Base-by-base conservation (phyloP, 2,888 invertebrate genomes). In the Schrankia costaestrigalis region DNA sequence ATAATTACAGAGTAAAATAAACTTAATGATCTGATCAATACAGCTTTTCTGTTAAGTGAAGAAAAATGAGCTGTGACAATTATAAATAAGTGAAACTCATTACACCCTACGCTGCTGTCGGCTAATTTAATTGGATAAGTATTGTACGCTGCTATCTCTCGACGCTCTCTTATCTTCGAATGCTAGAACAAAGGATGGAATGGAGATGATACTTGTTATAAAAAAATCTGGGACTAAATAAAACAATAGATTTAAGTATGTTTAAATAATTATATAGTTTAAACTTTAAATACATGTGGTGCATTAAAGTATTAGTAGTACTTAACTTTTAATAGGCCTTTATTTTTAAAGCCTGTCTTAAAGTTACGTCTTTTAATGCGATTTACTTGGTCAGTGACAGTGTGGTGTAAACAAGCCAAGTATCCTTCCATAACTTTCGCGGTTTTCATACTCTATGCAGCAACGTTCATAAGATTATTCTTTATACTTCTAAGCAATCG, bases 121-220 rank as follows among this genome's bases (percentile, higher is more conserved):
- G 73, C 67, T 71, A 69, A 74, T 75, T 80, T 81, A 82, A 82
- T 82, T 81, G 80, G 81, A 70, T 75, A 81, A 74, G 75, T 81
- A 78, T 77, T 78, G 77, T 76, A 69, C 73, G 56, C 46, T 51
- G 63, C 63, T 81, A 80, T 81, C 78, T 73, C 51, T 48, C 63
- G 62, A 66, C 69, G 73, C 71, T 63, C 62, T 69, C 74, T 81
- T 80, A 81, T 81, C 56, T 56, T 73, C 52, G 25, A 46, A 51
- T 58, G 53, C 55, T 41, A 43, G 67, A 59, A 76, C 56, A 71
- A 18, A 30, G 40, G 36, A 30, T 31, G 35, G 32, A 0, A 21
- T 64, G 45, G 71, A 71, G 60, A 30, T 11, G 11, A 28, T 10
- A 3, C 2, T n/a, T 22, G 6, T 9, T n/a, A n/a, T n/a, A n/a